phyloP scores from a whole-genome alignment of 2,113 vertebrate species.

The Anser cygnoides region DNA sequence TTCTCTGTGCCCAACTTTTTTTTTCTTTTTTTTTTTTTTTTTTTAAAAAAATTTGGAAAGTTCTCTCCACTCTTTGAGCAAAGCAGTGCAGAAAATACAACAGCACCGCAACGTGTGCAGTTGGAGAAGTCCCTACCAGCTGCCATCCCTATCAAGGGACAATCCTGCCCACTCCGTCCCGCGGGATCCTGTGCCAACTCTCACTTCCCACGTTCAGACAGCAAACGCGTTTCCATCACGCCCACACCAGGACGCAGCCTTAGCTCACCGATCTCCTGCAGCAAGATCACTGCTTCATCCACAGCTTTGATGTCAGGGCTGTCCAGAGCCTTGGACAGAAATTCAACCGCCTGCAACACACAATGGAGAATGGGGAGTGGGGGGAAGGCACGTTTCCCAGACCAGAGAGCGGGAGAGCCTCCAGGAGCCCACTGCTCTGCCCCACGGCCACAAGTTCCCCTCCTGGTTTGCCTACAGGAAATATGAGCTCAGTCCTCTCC shows the following conservation, averaged over 20 bases:
- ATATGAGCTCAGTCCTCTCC: neutral
- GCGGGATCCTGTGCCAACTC: neutral
- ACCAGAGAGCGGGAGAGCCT: neutral
- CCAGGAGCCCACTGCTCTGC: neutral
- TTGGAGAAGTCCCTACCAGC: neutral
- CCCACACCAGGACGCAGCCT: neutral
- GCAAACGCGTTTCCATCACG: neutral
- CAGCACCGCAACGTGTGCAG: accelerated
- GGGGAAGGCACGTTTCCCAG: neutral
- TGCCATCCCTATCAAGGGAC: neutral
- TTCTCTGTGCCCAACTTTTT: neutral
- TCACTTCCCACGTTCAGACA: neutral
- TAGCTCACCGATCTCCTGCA: conserved; percentile 90
- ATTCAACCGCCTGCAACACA: conserved; percentile 86
- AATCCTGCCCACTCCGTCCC: neutral
- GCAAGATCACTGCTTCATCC: conserved; percentile 84
- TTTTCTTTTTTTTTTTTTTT: neutral
- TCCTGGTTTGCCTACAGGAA: neutral
- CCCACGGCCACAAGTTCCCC: neutral
- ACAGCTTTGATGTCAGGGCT: conserved; percentile 88
- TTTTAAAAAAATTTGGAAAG: neutral
- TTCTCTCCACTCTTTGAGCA: neutral
- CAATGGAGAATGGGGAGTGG: neutral
- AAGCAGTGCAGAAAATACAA: neutral
- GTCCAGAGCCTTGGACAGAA: conserved; percentile 94